These are phyloP conservation scores for Agrotis puta DNA, from an alignment of 2,888 invertebrate species.

Conservation along the genomic window DNA sequence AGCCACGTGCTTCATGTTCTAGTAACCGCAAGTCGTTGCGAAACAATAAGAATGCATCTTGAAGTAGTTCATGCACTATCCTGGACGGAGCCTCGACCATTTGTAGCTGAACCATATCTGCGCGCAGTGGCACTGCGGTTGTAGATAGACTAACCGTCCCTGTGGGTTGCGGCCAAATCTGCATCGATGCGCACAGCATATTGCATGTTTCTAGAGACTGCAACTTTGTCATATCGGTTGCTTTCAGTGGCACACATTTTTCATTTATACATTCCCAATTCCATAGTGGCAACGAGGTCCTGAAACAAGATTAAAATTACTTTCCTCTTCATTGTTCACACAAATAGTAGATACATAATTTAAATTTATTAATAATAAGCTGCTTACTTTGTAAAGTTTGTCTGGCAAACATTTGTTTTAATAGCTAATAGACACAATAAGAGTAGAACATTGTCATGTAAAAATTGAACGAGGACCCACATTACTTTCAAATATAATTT, in stretches of 20 bases:
- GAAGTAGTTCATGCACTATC: conserved; percentile 78
- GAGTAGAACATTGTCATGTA: conserved; percentile 29
- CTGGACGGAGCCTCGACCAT: conserved; percentile 76
- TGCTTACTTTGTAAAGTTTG: conserved; percentile 44
- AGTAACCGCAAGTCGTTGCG: conserved; percentile 84
- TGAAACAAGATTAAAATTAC: conserved; percentile 63
- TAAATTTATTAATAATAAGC: not conserved
- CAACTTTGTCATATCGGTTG: conserved; percentile 75
- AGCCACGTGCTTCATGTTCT: conserved; percentile 77
- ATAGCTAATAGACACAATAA: conserved; percentile 43
- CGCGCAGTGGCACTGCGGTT: conserved; percentile 91
- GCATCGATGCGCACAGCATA: conserved; percentile 93
- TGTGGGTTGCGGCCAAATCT: conserved; percentile 95
- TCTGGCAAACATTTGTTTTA: conserved; percentile 31
- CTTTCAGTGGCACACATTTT: conserved; percentile 91
- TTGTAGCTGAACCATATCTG: conserved; percentile 88
- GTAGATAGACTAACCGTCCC: conserved; percentile 92
- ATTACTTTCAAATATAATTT: conserved; percentile 55
- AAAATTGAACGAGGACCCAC: conserved; percentile 38
- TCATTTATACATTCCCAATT: conserved; percentile 94
- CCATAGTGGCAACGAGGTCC: conserved; percentile 91
- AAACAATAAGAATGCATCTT: conserved; percentile 86
- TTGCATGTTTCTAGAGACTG: conserved; percentile 93
- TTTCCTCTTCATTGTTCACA: not conserved
- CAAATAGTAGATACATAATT: not conserved